phyloP scores from a whole-genome alignment of 2,797 vertebrate species.

The Bufotes viridis region DNA sequence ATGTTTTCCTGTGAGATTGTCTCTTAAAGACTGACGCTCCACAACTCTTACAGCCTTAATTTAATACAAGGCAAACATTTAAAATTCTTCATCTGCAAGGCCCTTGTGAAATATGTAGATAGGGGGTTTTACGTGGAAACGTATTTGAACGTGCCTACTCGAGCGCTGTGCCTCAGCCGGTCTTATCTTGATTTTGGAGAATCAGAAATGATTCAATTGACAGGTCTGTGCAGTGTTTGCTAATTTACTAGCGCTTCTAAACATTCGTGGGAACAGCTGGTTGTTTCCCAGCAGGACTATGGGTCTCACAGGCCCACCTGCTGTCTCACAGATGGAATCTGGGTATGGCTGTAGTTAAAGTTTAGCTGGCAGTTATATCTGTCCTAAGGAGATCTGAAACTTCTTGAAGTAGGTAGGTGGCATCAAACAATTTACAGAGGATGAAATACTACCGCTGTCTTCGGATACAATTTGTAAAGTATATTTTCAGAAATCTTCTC shows the following conservation, averaged over 20 bases:
- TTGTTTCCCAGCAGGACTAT: conserved; percentile 75
- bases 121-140: conserved; percentile 19
- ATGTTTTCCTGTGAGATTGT: conserved; percentile 20
- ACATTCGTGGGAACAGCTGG: conserved; percentile 76
- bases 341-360: conserved; percentile 72
- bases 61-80: conserved; percentile 42
- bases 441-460: conserved; percentile 50
- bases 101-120: conserved; percentile 46
- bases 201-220: conserved; percentile 73
- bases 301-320: conserved; percentile 75
- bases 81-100: conserved; percentile 25
- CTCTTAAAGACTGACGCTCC: neutral
- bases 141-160: conserved; percentile 14
- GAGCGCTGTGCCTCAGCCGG: conserved; percentile 24
- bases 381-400: conserved; percentile 65
- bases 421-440: conserved; percentile 57
- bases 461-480: conserved; percentile 51
- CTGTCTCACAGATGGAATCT: conserved; percentile 72
- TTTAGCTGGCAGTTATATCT: conserved; percentile 69
- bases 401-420: conserved; percentile 63
- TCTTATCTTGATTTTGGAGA: conserved; percentile 65
- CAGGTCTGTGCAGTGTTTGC: conserved; percentile 78
- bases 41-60: conserved; percentile 2
- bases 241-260: conserved; percentile 75
- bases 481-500: conserved; percentile 43